Base-by-base conservation (phyloP, 2,113 vertebrate species). In the Perognathus longimembris region DNA sequence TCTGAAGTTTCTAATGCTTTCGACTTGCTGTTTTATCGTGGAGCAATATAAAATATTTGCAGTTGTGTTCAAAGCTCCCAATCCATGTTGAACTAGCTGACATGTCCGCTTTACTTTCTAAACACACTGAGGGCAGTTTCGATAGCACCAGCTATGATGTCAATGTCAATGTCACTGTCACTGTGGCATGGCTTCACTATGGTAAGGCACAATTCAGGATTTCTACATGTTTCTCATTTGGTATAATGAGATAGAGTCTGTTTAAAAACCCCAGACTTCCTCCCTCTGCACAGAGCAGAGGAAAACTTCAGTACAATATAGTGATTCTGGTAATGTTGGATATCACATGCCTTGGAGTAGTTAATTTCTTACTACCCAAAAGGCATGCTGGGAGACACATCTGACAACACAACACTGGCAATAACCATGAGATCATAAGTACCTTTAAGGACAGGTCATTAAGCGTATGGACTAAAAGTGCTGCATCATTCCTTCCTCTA, bases 161-260 rank as follows among this genome's bases (percentile, higher is more conserved):
- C 5, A 2, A 20, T 50, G 38, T 89, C 82, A 45, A 77, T 45
- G 45, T 45, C 45, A 45, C 1, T 45, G 45, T 45, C 45, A 45
- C 45, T 24, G 15, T 30, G 64, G 40, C 28, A 24, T 76, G 86
- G 76, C 38, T 63, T 94, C 84, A 76, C 69, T 67, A 34, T 66
- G 66, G 36, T 45, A 88, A 24, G 40, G 42, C 3, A 64, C 86
- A 94, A 78, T 34, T 76, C 34, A 71, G 67, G 32, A 61, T 92
- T 79, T 92, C 45, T 88, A 87, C 66, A 54, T 59, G 18, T 83
- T 92, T 94, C 34, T 76, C 14, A 45, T 85, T 92, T 96, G 45
- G 28, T 59, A 69, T 74, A 76, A 67, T 77, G 70, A 96, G 9
- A 21, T 50, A 42, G 7, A 79, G n/a, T 76, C 2, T 70, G 22